phyloP scores from a whole-genome alignment of 2,113 vertebrate genomes.

The Chaetorhynchus papuensis region DNA sequence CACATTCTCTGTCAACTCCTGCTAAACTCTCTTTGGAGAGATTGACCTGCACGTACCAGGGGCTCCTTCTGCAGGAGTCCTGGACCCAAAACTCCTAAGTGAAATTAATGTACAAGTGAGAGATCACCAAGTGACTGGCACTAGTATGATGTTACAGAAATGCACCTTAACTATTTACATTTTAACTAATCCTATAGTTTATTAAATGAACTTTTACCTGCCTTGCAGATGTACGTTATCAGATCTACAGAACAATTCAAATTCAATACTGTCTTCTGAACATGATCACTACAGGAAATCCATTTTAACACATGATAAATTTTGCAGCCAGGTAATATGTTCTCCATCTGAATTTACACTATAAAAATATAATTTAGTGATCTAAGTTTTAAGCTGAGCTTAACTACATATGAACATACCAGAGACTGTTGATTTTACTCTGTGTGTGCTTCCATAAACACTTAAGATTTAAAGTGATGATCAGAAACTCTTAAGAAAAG shows the following conservation, averaged over 20 bases:
- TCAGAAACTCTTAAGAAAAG: background rate
- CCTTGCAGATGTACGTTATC: background rate
- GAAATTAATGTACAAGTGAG: background rate
- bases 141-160: background rate
- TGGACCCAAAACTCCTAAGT: background rate
- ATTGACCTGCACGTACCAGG: accelerated
- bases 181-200: background rate
- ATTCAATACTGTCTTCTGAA: background rate
- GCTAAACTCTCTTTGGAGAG: background rate
- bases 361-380: background rate
- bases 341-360: background rate
- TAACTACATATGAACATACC: background rate
- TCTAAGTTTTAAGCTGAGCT: background rate
- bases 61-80: background rate
- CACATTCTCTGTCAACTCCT: background rate
- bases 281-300: background rate
- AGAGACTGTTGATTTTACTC: background rate
- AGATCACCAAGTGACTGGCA: background rate
- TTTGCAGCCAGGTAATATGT: background rate
- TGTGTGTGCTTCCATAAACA: background rate
- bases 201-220: background rate
- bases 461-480: background rate
- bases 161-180: background rate
- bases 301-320: background rate
- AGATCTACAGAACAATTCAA: background rate